Evolutionary conservation across 2,797 vertebrate genomes (phyloP).

Genomic region (Zalophus californianus): DNA sequence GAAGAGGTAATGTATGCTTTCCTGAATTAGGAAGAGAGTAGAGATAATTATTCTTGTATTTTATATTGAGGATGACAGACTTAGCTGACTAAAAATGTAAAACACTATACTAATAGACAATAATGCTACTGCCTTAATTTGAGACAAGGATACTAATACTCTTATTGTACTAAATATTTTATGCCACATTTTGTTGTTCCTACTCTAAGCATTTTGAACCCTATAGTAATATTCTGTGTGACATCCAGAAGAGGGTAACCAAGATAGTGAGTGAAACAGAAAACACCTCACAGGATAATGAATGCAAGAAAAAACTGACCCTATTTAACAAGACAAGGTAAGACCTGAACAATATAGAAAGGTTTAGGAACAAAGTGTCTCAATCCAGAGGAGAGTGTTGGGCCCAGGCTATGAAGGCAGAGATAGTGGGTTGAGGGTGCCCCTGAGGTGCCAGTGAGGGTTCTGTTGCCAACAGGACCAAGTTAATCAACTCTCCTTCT

Average conservation of each 20-base stretch:
- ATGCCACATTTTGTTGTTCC: not conserved
- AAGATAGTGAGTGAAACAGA: not conserved
- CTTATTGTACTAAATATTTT: not conserved
- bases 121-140: not conserved
- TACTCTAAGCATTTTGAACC: not conserved
- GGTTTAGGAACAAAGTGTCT: not conserved
- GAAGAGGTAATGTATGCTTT: not conserved
- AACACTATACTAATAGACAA: not conserved
- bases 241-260: not conserved
- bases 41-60: not conserved
- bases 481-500: not conserved
- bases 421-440: not conserved
- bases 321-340: not conserved
- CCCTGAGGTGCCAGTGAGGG: not conserved
- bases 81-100: not conserved
- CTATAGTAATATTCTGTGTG: not conserved
- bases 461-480: not conserved
- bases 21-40: not conserved
- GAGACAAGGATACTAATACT: not conserved
- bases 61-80: not conserved
- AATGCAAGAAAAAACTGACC: not conserved
- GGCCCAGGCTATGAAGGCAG: not conserved
- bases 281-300: not conserved
- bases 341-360: not conserved
- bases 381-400: not conserved